Evolutionary conservation across 2,113 vertebrate species (phyloP).

Genomic region (Montifringilla adamsi): DNA sequence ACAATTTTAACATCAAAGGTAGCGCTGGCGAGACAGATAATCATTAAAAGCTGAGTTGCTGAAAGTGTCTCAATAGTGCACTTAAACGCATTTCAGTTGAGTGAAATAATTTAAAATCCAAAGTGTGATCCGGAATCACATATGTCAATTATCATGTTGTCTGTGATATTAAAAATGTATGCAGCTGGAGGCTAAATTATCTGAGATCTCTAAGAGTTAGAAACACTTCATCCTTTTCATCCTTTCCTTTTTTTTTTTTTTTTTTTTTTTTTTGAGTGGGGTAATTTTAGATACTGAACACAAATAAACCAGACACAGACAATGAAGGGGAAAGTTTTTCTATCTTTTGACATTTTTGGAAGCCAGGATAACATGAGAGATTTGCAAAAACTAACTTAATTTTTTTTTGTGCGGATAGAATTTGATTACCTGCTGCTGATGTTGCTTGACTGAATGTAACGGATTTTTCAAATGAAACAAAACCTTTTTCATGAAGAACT

Average conservation of each 20-base stretch:
- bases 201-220: constrained; percentile 36
- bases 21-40: constrained; percentile 58
- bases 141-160: constrained; percentile 72
- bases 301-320: constrained; percentile 40
- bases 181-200: constrained; percentile 67
- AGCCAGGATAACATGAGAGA: constrained; percentile 10
- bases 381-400: constrained; percentile 33
- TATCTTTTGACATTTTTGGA: constrained; percentile 29
- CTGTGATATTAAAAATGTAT: constrained; percentile 68
- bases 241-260: neutral
- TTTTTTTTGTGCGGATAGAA: constrained; percentile 2
- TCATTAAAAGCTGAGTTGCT: constrained; percentile 74
- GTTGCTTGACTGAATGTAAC: neutral
- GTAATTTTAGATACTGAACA: constrained; percentile 43
- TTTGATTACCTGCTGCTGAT: constrained; percentile 3
- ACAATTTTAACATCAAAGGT: constrained; percentile 75
- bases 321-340: constrained; percentile 10
- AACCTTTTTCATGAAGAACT: neutral
- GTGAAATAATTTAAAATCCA: constrained; percentile 73
- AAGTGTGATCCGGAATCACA: constrained; percentile 72
- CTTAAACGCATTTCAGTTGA: constrained; percentile 67
- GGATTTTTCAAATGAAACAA: constrained; percentile 15
- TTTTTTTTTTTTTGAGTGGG: neutral
- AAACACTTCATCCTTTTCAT: constrained; percentile 12
- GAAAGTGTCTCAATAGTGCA: constrained; percentile 62